phyloP scores from a whole-genome alignment of 2,113 vertebrate genomes.

The Pantherophis guttatus region DNA sequence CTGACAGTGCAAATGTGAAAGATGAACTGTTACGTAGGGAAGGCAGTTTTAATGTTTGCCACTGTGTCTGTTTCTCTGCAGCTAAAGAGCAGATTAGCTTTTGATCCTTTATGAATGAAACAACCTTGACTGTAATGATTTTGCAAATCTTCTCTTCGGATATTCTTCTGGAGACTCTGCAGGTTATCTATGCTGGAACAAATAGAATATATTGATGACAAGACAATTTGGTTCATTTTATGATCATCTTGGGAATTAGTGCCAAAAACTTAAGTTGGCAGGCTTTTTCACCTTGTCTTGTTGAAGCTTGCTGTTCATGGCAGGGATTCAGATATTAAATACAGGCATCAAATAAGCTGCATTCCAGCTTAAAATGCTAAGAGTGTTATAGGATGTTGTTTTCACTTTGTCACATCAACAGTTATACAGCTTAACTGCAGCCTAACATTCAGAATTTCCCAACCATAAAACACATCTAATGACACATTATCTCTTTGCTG shows the following conservation, averaged over 20 bases:
- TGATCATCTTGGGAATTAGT: slow-evolving; percentile 36
- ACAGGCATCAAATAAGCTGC: slow-evolving; percentile 25
- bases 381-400: slow-evolving; percentile 31
- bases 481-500: neutral
- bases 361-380: slow-evolving; percentile 38
- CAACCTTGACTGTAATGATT: slow-evolving; percentile 8
- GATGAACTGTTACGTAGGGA: slow-evolving; percentile 10
- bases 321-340: slow-evolving; percentile 43
- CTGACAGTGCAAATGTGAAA: slow-evolving; percentile 15
- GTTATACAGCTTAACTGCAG: neutral
- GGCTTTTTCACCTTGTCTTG: slow-evolving; percentile 37
- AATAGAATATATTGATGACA: slow-evolving; percentile 11
- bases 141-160: slow-evolving; percentile 23
- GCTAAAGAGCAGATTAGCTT: slow-evolving; percentile 47
- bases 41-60: slow-evolving; percentile 39
- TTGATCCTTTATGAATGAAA: slow-evolving; percentile 41
- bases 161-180: slow-evolving; percentile 16
- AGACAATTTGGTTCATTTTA: slow-evolving; percentile 16
- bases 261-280: slow-evolving; percentile 30
- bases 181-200: slow-evolving; percentile 30
- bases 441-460: slow-evolving; percentile 8
- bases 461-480: neutral
- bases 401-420: slow-evolving; percentile 16
- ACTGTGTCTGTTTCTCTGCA: slow-evolving; percentile 18
- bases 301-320: slow-evolving; percentile 25